Conservation (phyloP, 2,888 invertebrate genomes). For the Pyrgus malvae region DNA sequence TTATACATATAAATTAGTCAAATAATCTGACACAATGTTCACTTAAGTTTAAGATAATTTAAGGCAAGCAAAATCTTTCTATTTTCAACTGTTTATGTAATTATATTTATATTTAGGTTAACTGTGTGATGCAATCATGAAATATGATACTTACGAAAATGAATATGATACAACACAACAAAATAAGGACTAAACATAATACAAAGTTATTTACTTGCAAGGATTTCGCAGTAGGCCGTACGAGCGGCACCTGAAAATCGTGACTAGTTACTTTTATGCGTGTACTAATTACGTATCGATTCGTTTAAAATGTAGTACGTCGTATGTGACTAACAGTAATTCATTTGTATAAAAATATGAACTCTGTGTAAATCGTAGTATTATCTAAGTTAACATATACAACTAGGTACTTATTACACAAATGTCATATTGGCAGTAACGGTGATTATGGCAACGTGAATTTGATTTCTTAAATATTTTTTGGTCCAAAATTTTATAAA, state of each 20-base stretch:
- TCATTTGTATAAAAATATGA: slow-evolving; percentile 66
- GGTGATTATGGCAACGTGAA: slow-evolving; percentile 78
- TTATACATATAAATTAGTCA: neutral
- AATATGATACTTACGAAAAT: slow-evolving; percentile 18
- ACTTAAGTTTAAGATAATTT: neutral
- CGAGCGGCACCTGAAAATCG: slow-evolving; percentile 25
- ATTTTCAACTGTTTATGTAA: neutral
- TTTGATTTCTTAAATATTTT: slow-evolving; percentile 75
- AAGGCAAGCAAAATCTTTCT: neutral
- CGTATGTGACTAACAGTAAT: slow-evolving; percentile 27
- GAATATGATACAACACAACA: slow-evolving; percentile 23
- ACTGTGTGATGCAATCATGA: slow-evolving; percentile 20
- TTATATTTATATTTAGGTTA: slow-evolving; percentile 10
- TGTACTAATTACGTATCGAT: slow-evolving; percentile 21
- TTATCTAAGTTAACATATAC: slow-evolving; percentile 14
- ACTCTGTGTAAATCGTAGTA: slow-evolving; percentile 36
- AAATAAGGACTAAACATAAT: slow-evolving; percentile 23
- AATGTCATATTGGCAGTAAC: slow-evolving; percentile 78
- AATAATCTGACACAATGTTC: too few relatives aligned
- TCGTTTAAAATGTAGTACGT: slow-evolving; percentile 3
- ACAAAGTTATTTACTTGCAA: slow-evolving; percentile 22
- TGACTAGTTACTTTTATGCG: slow-evolving; percentile 37
- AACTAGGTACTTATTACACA: slow-evolving; percentile 46
- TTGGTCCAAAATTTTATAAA: slow-evolving; percentile 74
- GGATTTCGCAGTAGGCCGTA: slow-evolving; percentile 22